Evolutionary conservation across 2,113 vertebrate species (phyloP).

Genomic region (Rhea americana): DNA sequence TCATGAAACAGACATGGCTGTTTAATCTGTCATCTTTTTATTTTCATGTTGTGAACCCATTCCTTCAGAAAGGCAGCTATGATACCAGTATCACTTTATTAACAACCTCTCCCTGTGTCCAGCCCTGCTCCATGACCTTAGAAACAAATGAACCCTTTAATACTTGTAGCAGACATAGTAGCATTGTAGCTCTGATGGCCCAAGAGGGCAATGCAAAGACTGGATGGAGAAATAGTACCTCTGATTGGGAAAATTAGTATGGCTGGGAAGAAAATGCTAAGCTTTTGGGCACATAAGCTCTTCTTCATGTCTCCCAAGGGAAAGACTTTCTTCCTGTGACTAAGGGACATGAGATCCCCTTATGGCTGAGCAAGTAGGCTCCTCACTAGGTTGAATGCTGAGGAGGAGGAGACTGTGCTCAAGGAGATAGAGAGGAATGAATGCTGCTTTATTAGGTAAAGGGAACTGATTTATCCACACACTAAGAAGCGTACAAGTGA

Average conservation of each 20-base stretch:
- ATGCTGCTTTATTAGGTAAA: background rate
- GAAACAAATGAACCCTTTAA: background rate
- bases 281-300: background rate
- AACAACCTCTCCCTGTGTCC: background rate
- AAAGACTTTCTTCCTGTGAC: background rate
- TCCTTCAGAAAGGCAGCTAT: background rate
- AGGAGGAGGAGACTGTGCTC: background rate
- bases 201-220: background rate
- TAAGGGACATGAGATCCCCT: background rate
- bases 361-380: background rate
- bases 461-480: background rate
- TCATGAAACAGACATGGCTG: background rate
- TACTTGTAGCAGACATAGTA: background rate
- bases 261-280: background rate
- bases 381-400: background rate
- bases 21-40: background rate
- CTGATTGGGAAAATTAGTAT: background rate
- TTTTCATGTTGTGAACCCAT: background rate
- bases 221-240: background rate
- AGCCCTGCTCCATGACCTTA: background rate
- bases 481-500: background rate
- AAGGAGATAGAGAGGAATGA: background rate
- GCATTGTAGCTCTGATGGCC: background rate
- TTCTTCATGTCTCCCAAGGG: background rate
- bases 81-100: background rate